Conservation (phyloP, 2,113 vertebrate genomes). For the Cephalopholis sonnerati region DNA sequence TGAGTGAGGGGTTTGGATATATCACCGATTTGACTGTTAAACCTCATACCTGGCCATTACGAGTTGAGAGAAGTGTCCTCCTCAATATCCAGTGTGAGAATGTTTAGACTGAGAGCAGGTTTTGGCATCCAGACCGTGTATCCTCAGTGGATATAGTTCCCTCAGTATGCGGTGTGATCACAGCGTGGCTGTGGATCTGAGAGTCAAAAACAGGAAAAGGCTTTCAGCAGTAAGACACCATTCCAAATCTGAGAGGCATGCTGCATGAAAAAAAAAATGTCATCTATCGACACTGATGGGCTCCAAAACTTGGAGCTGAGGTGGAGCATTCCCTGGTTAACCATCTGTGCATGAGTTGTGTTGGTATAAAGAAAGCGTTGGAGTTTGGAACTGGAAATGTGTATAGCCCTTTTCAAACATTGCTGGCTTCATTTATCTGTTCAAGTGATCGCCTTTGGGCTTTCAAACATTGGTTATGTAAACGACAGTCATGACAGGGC, state of each 20-base stretch:
- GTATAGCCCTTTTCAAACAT: slow-evolving; percentile 3
- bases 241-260: slow-evolving; percentile 58
- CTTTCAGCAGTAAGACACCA: slow-evolving; percentile 54
- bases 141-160: slow-evolving; percentile 51
- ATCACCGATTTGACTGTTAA: slow-evolving; percentile 33
- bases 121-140: slow-evolving; percentile 35
- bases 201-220: slow-evolving; percentile 53
- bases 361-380: slow-evolving; percentile 22
- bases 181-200: slow-evolving; percentile 37
- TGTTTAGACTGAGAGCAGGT: slow-evolving; percentile 53
- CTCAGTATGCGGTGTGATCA: slow-evolving; percentile 34
- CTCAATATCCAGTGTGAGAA: slow-evolving; percentile 30
- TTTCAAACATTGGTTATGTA: slow-evolving; percentile 27
- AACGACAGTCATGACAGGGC: neutral
- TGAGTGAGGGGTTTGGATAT: slow-evolving; percentile 42
- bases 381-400: slow-evolving; percentile 1
- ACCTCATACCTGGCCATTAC: slow-evolving; percentile 49
- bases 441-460: neutral
- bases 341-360: slow-evolving; percentile 35
- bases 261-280: slow-evolving; percentile 29
- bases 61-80: slow-evolving; percentile 41
- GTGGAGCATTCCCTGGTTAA: slow-evolving; percentile 11
- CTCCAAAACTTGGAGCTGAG: slow-evolving; percentile 11
- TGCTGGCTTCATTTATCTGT: slow-evolving; percentile 8
- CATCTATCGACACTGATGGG: slow-evolving; percentile 42